Percentiles rank a stretch among this genome's conserved stretches.
Conservation (phyloP, 2,797 vertebrate species). For the Peromyscus aztecus region DNA sequence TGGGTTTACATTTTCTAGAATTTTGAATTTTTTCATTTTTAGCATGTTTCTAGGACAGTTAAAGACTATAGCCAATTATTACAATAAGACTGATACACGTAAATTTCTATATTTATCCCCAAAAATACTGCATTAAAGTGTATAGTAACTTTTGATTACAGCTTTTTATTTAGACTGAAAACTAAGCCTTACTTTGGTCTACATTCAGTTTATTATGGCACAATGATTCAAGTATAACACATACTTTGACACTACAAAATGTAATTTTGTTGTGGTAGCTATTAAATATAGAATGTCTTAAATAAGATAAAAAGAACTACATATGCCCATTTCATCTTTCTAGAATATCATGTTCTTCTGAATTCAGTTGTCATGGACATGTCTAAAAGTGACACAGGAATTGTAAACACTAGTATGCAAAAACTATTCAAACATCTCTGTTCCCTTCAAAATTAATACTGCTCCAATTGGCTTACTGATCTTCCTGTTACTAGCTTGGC, state of each 20-base stretch:
- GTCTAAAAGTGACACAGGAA: background rate
- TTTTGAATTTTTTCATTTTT: background rate
- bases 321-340: too few species aligned
- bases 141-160: background rate
- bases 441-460: slow-evolving; percentile 39
- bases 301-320: too few species aligned
- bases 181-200: too few species aligned
- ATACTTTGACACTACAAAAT: background rate
- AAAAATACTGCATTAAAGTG: background rate
- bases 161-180: background rate
- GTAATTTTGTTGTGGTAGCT: background rate
- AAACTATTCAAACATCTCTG: background rate
- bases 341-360: background rate
- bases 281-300: background rate
- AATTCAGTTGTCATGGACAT: background rate
- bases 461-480: background rate
- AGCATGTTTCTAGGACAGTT: background rate
- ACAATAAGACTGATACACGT: too few species aligned
- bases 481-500: slow-evolving; percentile 9
- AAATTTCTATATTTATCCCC: background rate
- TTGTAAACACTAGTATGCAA: background rate
- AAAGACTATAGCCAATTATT: background rate
- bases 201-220: background rate
- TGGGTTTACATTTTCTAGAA: background rate
- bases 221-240: background rate